These are phyloP conservation scores for Ecdyonurus torrentis DNA, from an alignment of 2,888 invertebrate genomes.

Conservation along the genomic window DNA sequence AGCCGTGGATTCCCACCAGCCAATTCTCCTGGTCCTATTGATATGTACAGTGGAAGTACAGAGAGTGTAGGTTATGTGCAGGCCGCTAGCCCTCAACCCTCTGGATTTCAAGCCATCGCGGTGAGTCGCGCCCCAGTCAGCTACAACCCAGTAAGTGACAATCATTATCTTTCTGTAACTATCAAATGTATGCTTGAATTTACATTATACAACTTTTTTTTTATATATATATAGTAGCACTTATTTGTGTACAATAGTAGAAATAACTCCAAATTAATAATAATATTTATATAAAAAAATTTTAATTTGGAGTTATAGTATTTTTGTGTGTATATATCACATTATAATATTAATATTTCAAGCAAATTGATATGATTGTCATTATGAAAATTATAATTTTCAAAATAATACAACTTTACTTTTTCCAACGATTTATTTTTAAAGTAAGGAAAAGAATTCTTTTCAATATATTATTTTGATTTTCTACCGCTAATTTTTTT, in stretches of 20 bases:
- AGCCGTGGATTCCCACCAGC: constrained; percentile 63
- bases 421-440: neutral
- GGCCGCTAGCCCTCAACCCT: constrained; percentile 90
- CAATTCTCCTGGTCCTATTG: constrained; percentile 74
- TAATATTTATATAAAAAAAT: neutral
- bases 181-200: too few species aligned
- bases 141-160: constrained; percentile 71
- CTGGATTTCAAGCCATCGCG: constrained; percentile 85
- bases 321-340: too few species aligned
- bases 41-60: constrained; percentile 61
- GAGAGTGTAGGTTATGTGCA: constrained; percentile 90
- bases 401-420: neutral
- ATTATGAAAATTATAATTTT: too few species aligned
- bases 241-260: neutral
- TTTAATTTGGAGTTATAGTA: too few species aligned
- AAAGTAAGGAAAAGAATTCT: neutral
- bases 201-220: neutral
- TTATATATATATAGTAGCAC: neutral
- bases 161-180: neutral
- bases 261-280: neutral
- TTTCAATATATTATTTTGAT: too few species aligned
- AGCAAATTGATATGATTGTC: too few species aligned
- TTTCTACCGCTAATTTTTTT: too few species aligned
- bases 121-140: constrained; percentile 86
- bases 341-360: too few species aligned